Conservation (phyloP, 2,888 invertebrate genomes). For the Empis livida region DNA sequence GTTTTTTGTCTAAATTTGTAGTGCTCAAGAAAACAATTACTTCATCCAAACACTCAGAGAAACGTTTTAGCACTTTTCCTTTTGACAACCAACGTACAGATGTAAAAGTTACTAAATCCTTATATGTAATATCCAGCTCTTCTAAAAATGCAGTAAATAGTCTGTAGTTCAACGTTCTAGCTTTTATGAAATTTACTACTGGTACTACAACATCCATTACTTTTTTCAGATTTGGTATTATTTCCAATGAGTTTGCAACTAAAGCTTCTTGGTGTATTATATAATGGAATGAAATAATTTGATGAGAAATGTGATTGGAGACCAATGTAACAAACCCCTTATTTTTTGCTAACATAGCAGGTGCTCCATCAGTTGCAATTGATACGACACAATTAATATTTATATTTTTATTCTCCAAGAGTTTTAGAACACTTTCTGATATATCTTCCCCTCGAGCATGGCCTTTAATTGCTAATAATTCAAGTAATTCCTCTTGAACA, state of each 20-base stretch:
- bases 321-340: slow-evolving; percentile 12
- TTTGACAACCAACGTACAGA: not conserved
- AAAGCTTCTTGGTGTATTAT: not conserved
- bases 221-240: not conserved
- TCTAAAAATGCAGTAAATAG: not conserved
- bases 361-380: slow-evolving; percentile 18
- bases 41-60: not conserved
- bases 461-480: not conserved
- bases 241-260: not conserved
- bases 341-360: slow-evolving; percentile 14
- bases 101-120: not conserved
- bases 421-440: not conserved
- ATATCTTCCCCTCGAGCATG: not conserved
- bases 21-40: not conserved
- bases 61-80: not conserved
- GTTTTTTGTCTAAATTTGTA: not conserved
- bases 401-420: not conserved
- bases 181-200: not conserved
- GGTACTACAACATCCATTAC: not conserved
- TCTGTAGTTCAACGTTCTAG: not conserved
- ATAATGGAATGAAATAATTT: not conserved
- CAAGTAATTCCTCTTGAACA: not conserved
- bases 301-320: not conserved
- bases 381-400: slow-evolving; percentile 6
- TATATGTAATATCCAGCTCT: not conserved